Percentiles rank a stretch among this genome's conserved stretches.
Conservation (phyloP, 2,888 invertebrate genomes). For the Latheticus oryzae region DNA sequence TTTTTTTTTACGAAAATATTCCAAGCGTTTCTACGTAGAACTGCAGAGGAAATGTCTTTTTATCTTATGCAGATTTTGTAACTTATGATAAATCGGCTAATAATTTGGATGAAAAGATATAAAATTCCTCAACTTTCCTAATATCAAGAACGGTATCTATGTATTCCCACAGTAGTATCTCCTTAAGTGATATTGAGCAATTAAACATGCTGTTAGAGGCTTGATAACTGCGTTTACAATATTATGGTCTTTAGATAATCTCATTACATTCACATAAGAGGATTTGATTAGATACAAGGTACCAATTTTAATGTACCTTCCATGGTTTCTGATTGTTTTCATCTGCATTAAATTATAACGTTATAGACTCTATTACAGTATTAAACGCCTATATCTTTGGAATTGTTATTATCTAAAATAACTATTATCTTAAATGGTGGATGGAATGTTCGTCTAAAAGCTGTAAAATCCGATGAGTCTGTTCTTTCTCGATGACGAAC, state of each 20-base stretch:
- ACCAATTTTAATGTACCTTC: conserved; percentile 13
- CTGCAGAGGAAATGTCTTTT: no score
- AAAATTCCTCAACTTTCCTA: no score
- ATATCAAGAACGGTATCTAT: no score
- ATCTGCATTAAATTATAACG: conserved; percentile 8
- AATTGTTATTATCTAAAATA: conserved; percentile 10
- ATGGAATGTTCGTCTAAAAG: background rate
- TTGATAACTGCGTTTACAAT: conserved; percentile 10
- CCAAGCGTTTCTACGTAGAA: background rate
- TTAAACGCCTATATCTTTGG: conserved; percentile 6
- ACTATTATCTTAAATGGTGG: conserved; percentile 3
- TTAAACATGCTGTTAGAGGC: conserved; percentile 18
- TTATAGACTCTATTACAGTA: background rate
- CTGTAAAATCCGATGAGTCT: no score
- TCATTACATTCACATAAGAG: conserved; percentile 4
- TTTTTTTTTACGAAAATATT: background rate
- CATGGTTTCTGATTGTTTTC: conserved; percentile 15
- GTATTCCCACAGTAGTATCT: no score
- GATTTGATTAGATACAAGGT: background rate
- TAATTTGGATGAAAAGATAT: no score
- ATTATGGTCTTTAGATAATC: conserved; percentile 13
- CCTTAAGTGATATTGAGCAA: no score
- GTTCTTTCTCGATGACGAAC: no score
- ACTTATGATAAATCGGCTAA: no score
- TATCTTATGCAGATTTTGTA: conserved; percentile 3